Base-by-base conservation (phyloP, 2,797 vertebrate genomes). In the Mareca penelope region DNA sequence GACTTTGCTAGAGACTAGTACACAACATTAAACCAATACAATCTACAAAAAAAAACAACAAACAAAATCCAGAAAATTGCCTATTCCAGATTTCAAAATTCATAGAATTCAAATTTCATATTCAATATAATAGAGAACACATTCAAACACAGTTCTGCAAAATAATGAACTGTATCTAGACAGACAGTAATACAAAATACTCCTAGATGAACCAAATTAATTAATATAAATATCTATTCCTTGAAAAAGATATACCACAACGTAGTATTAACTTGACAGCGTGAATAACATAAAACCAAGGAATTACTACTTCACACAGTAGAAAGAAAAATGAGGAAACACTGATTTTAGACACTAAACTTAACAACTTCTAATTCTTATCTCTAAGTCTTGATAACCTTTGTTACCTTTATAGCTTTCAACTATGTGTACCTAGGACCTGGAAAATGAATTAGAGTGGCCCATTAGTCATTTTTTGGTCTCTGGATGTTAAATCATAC, bases 361-460 rank as follows among this genome's bases (percentile, higher is more conserved):
- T 89, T 85, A 84, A 94, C 93, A 96, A 63, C 81, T 96, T 83
- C 91, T 93, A 77, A 86, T 94, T 82, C 79, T 95, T 97, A 96
- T 93, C 96, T 95, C 68, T 50, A 88, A 48, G 87, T 73, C 94
- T 92, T 93, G 93, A 95, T 94, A 91, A 93, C 92, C 86, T 96
- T 90, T 93, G 84, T 95, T 93, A 94, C 81, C 92, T 90, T 85
- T 81, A 67, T 35, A 73, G 52, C 91, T 89, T 73, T 90, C 89
- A 93, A 78, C 55, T 82, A n/a, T 48, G 60, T 44, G 53, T 82
- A 96, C 92, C 94, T 94, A 94, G 17, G 31, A 95, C 78, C 82
- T 92, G 85, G 76, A 84, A 95, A 97, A 96, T 82, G 82, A 90
- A 96, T 85, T 91, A 95, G 85, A 46, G 46, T 28, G 67, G 75